Base-by-base conservation (phyloP, 2,113 vertebrate species). In the Cynocephalus volans region DNA sequence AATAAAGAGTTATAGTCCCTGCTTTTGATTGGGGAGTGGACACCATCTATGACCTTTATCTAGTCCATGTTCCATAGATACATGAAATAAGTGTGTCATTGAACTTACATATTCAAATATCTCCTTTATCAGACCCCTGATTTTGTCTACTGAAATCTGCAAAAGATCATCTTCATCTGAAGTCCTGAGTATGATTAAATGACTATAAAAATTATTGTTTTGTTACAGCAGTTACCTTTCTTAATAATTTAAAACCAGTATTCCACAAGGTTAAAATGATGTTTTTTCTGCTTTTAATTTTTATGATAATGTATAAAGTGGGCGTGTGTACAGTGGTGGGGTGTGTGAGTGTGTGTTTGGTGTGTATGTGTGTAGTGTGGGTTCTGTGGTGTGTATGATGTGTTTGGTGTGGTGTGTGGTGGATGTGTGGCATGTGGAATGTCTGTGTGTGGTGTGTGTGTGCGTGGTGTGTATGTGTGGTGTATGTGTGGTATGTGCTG, bases 11-110 rank as follows among this genome's bases (percentile, higher is more conserved):
- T 18, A 8, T 24, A 15, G 1, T 12, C 28, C n/a, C 62, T 15
- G 21, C 15, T n/a, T 56, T 28, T 2, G 7, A 14, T 2, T 19
- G 31, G 36, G 28, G 50, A 52, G 11, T 26, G 2, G 28, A 15
- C 1, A 0, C 13, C 21, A 8, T 3, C 0, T 1, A 3, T 6
- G 23, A 2, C 7, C 3, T 28, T 54, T 10, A 0, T 24, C 28
- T 17, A 13, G 8, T 3, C 24, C 48, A 3, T 0, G 31, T 48
- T 60, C 36, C 50, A 14, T 0, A 13, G 8, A 12, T 3, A 9
- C 14, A 58, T 28, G 33, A 52, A 28, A 14, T 2, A 10, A 17
- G 15, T 5, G 7, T 17, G 21, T 3, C 23, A 6, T 18, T 13
- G 33, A 5, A 28, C 28, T 14, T 41, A 3, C 19, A 15, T 41